phyloP scores from a whole-genome alignment of 2,888 invertebrate genomes.

The Rhagonycha fulva region DNA sequence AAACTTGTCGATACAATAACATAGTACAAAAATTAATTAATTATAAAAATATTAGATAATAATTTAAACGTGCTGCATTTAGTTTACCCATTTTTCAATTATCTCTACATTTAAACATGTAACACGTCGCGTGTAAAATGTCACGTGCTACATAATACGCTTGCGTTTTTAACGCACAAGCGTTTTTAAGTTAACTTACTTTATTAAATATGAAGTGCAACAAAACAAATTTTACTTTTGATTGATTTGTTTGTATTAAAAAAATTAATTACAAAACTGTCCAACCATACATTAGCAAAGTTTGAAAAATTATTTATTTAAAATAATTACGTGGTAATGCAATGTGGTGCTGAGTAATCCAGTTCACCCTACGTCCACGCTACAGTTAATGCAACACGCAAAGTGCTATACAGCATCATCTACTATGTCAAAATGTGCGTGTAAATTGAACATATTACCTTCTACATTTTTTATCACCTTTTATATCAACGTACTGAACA shows the following conservation, averaged over 20 bases:
- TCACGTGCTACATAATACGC: neutral
- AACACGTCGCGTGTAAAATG: neutral
- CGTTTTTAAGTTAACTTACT: neutral
- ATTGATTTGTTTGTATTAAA: neutral
- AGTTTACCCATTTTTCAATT: neutral
- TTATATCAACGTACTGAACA: constrained; percentile 28
- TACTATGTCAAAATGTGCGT: constrained; percentile 19
- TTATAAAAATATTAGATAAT: neutral
- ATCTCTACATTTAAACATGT: neutral
- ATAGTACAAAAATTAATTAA: neutral
- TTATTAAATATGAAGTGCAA: neutral
- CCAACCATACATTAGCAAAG: neutral
- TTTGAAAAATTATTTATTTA: neutral
- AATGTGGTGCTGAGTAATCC: constrained; percentile 12
- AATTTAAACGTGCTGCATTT: neutral
- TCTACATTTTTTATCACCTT: constrained; percentile 32
- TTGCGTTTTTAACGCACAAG: neutral
- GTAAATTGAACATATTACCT: constrained; percentile 33
- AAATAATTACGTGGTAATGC: constrained; percentile 4
- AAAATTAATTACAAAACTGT: neutral
- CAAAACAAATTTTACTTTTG: neutral
- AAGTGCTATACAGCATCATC: constrained; percentile 20
- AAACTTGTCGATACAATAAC: neutral
- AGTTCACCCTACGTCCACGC: constrained; percentile 15
- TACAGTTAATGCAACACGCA: constrained; percentile 20